Evolutionary conservation across 2,113 vertebrate genomes (phyloP), one percentile per base, ranked within the genome.

Genomic region (Dendrocopos noguchii): DNA sequence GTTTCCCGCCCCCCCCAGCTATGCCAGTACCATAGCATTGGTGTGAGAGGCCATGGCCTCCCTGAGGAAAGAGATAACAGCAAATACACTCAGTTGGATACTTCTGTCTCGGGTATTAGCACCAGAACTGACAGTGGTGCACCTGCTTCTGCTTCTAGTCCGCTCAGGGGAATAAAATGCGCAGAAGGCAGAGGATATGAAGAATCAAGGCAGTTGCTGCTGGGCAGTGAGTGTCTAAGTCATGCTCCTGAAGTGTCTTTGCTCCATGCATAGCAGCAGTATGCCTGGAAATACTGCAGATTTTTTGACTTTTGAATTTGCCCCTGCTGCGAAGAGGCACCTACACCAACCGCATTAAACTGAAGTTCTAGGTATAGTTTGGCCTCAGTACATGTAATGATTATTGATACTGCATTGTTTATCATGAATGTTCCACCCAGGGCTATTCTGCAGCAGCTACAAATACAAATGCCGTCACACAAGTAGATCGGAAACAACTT

Each of bases 101-200:
- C 31, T 66, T 89, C 55, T 94, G 89, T 80, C 83, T 81, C 0
- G 2, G 53, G 64, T 85, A 36, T 79, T 53, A 64, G 50, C 42
- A 82, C 77, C 61, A 91, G 88, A 93, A 75, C 67, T 82, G 87
- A n/a, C 70, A 83, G 64, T 46, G 61, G 46, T 31, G 71, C 82
- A 95, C 87, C 93, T 96, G 92, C 92, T 93, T 82, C 67, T 91
- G 76, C 53, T 93, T 84, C 71, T 83, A 72, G 56, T 86, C 61
- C 73, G 65, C 78, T 83, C 9, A 5, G 28, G 72, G 39, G 67
- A 63, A 89, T 76, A 73, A 86, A 85, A 92, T 31, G 12, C 18
- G 33, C 33, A 70, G 80, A 31, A 80, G 36, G 31, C 65, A 92
- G 67, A 82, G 39, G 27, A 46, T 70, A 13, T 44, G 72, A 60